phyloP scores from a whole-genome alignment of 2,797 vertebrate species.

The Hydrocynus forskahlii region DNA sequence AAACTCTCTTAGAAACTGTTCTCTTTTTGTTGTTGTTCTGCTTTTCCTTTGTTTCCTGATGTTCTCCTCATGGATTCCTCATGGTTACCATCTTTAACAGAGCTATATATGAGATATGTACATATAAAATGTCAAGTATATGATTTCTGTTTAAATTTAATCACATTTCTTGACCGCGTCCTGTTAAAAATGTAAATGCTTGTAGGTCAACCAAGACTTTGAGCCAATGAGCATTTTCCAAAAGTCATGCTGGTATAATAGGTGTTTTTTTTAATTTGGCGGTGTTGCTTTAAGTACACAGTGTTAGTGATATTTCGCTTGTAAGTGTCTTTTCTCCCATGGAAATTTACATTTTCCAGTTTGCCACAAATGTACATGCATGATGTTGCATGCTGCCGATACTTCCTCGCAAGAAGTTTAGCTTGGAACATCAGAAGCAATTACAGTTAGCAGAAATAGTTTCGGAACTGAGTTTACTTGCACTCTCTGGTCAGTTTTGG shows the following conservation, averaged over 20 bases:
- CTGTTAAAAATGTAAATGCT: no score
- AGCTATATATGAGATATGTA: neutral
- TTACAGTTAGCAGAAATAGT: neutral
- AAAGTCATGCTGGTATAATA: neutral
- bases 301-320: neutral
- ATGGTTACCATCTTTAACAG: neutral
- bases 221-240: neutral
- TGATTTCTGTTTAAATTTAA: no score
- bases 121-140: neutral
- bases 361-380: neutral
- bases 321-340: neutral
- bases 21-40: neutral
- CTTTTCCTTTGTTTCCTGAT: conserved; percentile 27
- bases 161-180: no score
- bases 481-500: neutral
- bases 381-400: neutral
- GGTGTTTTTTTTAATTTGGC: neutral
- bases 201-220: no score
- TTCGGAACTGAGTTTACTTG: no score
- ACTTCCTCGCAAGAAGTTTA: neutral
- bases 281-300: neutral
- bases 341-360: no score
- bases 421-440: neutral
- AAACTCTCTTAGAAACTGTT: neutral
- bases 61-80: conserved; percentile 20